Evolutionary conservation across 2,113 vertebrate species (phyloP).

Genomic region (Zeus faber): DNA sequence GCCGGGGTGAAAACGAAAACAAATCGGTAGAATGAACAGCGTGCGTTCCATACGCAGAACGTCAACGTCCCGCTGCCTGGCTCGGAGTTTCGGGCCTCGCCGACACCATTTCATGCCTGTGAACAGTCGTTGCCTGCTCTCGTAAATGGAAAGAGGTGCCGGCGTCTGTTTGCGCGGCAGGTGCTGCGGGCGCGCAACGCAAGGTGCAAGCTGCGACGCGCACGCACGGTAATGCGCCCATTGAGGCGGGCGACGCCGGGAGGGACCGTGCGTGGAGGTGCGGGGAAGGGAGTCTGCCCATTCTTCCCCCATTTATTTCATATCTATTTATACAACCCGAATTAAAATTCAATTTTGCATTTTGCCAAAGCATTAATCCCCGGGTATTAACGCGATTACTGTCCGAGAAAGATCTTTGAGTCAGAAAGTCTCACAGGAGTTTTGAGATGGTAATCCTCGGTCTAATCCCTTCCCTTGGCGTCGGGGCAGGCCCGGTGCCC

Average conservation of each 20-base stretch:
- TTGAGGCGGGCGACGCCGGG: neutral
- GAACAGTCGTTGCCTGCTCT: no score
- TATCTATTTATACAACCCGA: conserved; percentile 59
- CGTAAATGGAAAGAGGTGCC: neutral
- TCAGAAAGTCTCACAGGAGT: conserved; percentile 82
- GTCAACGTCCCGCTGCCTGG: no score
- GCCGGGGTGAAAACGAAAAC: conserved; percentile 36
- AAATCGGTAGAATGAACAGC: no score
- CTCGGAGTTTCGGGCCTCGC: no score
- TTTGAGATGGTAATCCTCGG: conserved; percentile 87
- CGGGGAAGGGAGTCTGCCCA: conserved; percentile 27
- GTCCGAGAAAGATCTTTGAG: conserved; percentile 75
- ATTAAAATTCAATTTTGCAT: conserved; percentile 74
- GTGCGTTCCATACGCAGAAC: no score
- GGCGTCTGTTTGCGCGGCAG: conserved; percentile 80
- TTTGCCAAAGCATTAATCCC: conserved; percentile 71
- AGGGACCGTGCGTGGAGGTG: conserved; percentile 16
- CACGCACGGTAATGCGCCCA: conserved; percentile 11
- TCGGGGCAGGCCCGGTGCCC: conserved; percentile 62
- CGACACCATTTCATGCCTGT: neutral
- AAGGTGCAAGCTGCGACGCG: conserved; percentile 67
- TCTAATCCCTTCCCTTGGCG: conserved; percentile 81
- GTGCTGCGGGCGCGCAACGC: conserved; percentile 64
- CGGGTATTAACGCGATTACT: conserved; percentile 79
- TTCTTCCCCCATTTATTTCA: conserved; percentile 50